A percentile compares a stretch with the other conserved stretches of the same genome.
Conservation (phyloP, 1,140 invertebrate species). For the Hyposmocoma kahamanoa region DNA sequence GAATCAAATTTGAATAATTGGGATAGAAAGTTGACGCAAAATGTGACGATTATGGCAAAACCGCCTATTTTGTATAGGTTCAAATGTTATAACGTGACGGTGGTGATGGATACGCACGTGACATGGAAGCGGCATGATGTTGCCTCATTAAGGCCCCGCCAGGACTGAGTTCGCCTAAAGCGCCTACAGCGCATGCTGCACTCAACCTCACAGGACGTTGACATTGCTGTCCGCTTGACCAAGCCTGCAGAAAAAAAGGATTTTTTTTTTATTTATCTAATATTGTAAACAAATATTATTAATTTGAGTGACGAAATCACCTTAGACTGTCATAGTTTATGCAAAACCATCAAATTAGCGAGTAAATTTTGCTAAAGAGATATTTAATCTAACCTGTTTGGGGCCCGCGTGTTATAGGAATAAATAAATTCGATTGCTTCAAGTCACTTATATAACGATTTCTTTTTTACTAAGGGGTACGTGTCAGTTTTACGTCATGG, state of each 20-base stretch:
- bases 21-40: not conserved
- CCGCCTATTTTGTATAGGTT: too few species aligned
- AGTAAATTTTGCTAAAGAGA: too few species aligned
- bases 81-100: not conserved
- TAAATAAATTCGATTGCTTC: too few species aligned
- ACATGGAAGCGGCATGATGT: constrained; percentile 84
- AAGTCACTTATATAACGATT: too few species aligned
- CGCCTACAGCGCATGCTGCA: constrained; percentile 84
- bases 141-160: constrained; percentile 94
- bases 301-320: too few species aligned
- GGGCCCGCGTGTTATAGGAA: too few species aligned
- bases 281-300: too few species aligned
- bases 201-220: constrained; percentile 50
- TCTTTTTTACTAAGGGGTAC: too few species aligned
- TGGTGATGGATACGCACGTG: constrained; percentile 76
- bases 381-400: too few species aligned
- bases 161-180: constrained; percentile 92
- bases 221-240: constrained; percentile 48
- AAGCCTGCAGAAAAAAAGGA: constrained; percentile 35
- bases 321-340: not conserved
- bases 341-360: too few species aligned
- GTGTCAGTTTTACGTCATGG: too few species aligned
- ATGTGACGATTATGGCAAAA: not conserved
- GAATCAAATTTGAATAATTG: not conserved
- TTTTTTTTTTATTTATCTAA: too few species aligned